Evolutionary conservation across 2,797 vertebrate species (phyloP).

Genomic region (Microctenopoma lineatum): DNA sequence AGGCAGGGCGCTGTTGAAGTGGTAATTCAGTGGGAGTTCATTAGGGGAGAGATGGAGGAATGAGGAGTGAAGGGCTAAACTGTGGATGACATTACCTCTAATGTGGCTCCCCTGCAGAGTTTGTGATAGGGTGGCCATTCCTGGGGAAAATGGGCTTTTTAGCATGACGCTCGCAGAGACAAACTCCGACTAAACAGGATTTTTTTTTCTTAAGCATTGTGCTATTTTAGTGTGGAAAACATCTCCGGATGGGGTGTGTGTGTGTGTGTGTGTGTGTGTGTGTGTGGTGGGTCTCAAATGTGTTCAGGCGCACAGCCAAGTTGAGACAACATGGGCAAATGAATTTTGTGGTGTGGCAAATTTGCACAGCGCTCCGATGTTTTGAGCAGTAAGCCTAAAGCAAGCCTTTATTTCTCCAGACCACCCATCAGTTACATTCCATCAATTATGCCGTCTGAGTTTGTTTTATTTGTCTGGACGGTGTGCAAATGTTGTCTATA

Average conservation of each 20-base stretch:
- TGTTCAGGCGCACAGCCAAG: slow-evolving; percentile 70
- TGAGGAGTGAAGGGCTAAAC: slow-evolving; percentile 82
- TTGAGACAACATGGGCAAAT: slow-evolving; percentile 68
- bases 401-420: slow-evolving; percentile 29
- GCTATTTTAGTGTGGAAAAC: slow-evolving; percentile 70
- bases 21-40: slow-evolving; percentile 86
- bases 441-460: slow-evolving; percentile 28
- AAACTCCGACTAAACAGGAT: slow-evolving; percentile 79
- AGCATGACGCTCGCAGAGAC: slow-evolving; percentile 77
- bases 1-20: slow-evolving; percentile 80
- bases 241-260: slow-evolving; percentile 59
- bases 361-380: slow-evolving; percentile 41
- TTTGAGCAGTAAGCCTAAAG: slow-evolving; percentile 48
- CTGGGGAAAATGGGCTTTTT: slow-evolving; percentile 79
- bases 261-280: no score
- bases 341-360: slow-evolving; percentile 61
- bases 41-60: slow-evolving; percentile 82
- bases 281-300: slow-evolving; percentile 53
- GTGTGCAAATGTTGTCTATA: slow-evolving; percentile 8
- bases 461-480: slow-evolving; percentile 8
- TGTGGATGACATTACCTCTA: slow-evolving; percentile 86
- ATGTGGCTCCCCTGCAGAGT: slow-evolving; percentile 81
- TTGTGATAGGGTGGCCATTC: slow-evolving; percentile 81
- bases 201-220: slow-evolving; percentile 72
- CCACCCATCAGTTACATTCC: slow-evolving; percentile 37